These are phyloP conservation scores for Elysia chlorotica DNA, from an alignment of 1,140 invertebrate species.

Conservation along the genomic window DNA sequence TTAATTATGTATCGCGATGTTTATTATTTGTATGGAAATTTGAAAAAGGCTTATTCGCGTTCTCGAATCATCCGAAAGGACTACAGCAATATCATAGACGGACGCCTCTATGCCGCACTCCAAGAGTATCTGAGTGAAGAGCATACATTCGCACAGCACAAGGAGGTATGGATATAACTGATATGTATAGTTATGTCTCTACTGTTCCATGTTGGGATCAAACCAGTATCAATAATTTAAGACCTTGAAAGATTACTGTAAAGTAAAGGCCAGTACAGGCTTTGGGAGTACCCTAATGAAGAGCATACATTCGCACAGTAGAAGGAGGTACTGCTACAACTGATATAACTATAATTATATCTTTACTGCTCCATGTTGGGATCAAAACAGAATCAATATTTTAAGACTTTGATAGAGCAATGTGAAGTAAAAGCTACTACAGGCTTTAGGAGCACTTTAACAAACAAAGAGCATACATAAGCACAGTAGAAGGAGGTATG, in stretches of 20 bases:
- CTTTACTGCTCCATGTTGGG: not conserved
- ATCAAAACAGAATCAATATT: no score
- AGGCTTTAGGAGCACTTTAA: constrained; percentile 59
- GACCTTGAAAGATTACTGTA: no score
- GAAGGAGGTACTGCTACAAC: constrained; percentile 41
- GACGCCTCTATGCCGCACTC: constrained; percentile 54
- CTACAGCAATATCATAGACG: constrained; percentile 62
- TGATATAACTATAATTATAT: not conserved
- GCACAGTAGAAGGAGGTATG: constrained; percentile 56
- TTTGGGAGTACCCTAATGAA: constrained; percentile 54
- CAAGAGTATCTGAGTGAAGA: constrained; percentile 55
- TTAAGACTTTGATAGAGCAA: no score
- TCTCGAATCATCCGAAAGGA: no score
- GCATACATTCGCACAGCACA: constrained; percentile 62
- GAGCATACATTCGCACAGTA: constrained; percentile 62
- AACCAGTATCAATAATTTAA: no score
- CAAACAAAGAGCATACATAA: constrained; percentile 58
- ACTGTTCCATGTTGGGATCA: no score
- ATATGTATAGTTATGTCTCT: not conserved
- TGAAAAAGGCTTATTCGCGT: no score
- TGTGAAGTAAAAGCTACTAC: no score
- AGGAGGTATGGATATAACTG: constrained; percentile 32
- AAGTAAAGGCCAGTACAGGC: no score
- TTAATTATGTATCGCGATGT: no score
- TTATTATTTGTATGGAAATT: no score